phyloP scores from a whole-genome alignment of 2,888 invertebrate species.

The Erebia aethiops region DNA sequence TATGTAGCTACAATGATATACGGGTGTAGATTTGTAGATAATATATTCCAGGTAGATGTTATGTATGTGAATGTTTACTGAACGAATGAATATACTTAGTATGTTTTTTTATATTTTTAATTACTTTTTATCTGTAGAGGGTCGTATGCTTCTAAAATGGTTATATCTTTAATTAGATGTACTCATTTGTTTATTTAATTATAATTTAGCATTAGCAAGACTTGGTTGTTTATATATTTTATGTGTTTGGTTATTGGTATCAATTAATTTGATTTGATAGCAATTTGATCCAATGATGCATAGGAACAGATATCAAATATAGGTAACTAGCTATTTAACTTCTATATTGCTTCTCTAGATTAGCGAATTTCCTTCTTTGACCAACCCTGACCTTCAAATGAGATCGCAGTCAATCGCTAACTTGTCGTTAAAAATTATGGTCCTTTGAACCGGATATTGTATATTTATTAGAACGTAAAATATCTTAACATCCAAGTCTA shows the following conservation, averaged over 20 bases:
- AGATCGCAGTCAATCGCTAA: background rate
- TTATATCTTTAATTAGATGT: slow-evolving; percentile 37
- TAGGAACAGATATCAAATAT: background rate
- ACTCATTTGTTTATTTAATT: slow-evolving; percentile 46
- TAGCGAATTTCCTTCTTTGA: background rate
- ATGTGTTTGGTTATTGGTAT: background rate
- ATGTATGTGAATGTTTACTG: slow-evolving; percentile 67
- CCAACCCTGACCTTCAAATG: background rate
- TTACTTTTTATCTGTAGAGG: slow-evolving; percentile 59
- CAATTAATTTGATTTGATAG: background rate
- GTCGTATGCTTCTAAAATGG: slow-evolving; percentile 57
- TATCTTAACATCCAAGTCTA: slow-evolving; percentile 32
- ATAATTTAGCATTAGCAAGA: slow-evolving; percentile 39
- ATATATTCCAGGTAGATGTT: slow-evolving; percentile 71
- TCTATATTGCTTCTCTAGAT: no score
- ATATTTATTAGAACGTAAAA: slow-evolving; percentile 1
- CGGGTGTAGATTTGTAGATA: slow-evolving; percentile 59
- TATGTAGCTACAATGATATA: slow-evolving; percentile 42
- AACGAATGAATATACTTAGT: slow-evolving; percentile 43
- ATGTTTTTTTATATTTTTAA: no score
- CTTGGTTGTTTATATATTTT: slow-evolving; percentile 51
- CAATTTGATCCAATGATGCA: background rate
- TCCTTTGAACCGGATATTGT: background rate
- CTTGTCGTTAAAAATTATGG: background rate
- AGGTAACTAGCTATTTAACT: no score